phyloP scores from a whole-genome alignment of 2,113 vertebrate genomes.

The Mellivora capensis region DNA sequence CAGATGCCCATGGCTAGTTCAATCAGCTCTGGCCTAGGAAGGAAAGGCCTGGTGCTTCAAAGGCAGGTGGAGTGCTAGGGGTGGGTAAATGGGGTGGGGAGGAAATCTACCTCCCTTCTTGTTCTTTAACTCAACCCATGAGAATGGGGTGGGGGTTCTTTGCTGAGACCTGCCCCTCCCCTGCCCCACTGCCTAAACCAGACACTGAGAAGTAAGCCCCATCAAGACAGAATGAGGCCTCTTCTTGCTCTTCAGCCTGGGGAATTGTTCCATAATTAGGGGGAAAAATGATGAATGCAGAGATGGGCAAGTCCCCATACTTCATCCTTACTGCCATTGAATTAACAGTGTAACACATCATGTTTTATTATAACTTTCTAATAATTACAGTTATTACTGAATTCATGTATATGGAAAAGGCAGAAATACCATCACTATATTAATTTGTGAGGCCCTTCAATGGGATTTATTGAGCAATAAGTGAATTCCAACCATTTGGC shows the following conservation, averaged over 20 bases:
- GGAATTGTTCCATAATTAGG: background rate
- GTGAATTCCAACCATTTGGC: conserved; percentile 64
- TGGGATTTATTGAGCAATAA: conserved; percentile 65
- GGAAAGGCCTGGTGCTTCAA: background rate
- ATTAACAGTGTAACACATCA: conserved; percentile 79
- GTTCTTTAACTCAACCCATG: background rate
- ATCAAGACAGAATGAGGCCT: background rate
- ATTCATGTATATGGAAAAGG: conserved; percentile 80
- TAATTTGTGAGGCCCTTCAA: conserved; percentile 73
- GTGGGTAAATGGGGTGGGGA: too few relatives aligned
- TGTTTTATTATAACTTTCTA: conserved; percentile 83
- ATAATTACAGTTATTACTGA: conserved; percentile 85
- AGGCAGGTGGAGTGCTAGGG: background rate
- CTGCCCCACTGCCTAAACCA: background rate
- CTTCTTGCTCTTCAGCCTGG: background rate
- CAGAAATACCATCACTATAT: conserved; percentile 78
- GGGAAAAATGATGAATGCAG: conserved; percentile 15
- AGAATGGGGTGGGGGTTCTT: background rate
- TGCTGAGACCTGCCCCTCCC: background rate
- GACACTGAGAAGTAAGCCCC: background rate
- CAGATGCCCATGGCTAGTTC: background rate
- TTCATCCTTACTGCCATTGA: conserved; percentile 80
- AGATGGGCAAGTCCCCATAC: conserved; percentile 57
- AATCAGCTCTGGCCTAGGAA: background rate
- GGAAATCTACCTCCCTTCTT: background rate